Conservation (phyloP, 2,797 vertebrate species). For the Phataginus tetradactyla region DNA sequence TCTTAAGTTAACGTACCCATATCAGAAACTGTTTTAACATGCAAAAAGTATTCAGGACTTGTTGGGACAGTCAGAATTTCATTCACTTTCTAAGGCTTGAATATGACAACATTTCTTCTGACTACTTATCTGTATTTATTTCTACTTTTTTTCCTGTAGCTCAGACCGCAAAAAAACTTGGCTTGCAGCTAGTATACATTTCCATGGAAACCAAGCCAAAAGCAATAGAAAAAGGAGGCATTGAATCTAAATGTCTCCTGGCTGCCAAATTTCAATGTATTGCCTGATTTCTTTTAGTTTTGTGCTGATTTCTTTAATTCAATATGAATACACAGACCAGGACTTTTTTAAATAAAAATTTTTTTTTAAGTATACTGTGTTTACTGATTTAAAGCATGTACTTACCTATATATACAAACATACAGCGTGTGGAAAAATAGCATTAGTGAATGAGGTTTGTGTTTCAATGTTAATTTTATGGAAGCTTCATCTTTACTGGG, state of each 20-base stretch:
- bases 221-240: conserved; percentile 63
- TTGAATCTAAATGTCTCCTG: conserved; percentile 49
- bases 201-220: conserved; percentile 75
- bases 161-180: conserved; percentile 60
- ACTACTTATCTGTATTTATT: conserved; percentile 52
- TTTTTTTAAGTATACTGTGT: background rate
- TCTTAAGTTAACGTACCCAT: background rate
- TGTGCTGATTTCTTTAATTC: conserved; percentile 66
- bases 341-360: conserved; percentile 52
- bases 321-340: conserved; percentile 52
- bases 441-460: conserved; percentile 36
- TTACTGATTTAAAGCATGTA: conserved; percentile 59
- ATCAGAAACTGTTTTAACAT: background rate
- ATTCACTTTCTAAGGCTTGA: conserved; percentile 16
- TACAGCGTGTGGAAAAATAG: conserved; percentile 49
- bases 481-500: conserved; percentile 30
- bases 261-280: conserved; percentile 62
- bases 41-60: background rate
- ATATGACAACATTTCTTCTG: background rate
- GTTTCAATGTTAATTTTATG: conserved; percentile 70
- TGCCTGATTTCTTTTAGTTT: conserved; percentile 50
- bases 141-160: conserved; percentile 27
- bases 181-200: conserved; percentile 68
- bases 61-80: background rate
- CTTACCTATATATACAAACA: background rate